Conservation (phyloP, 2,888 invertebrate genomes). For the Cartodere bifasciata region DNA sequence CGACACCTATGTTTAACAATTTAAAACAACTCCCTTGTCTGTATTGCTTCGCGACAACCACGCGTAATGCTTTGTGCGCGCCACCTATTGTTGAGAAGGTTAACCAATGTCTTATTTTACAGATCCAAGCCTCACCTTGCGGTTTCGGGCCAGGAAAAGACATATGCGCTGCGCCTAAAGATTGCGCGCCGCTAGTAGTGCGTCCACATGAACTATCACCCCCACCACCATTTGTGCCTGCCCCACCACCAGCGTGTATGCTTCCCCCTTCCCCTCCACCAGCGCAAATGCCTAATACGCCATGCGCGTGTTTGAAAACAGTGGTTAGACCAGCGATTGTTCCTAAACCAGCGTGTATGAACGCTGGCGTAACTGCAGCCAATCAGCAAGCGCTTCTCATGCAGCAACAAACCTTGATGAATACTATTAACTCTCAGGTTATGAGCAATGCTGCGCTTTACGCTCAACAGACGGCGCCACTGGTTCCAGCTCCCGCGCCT, state of each 20-base stretch:
- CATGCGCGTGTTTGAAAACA: slow-evolving; percentile 25
- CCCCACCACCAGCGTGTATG: slow-evolving; percentile 4
- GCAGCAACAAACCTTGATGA: neutral
- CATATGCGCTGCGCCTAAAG: slow-evolving; percentile 13
- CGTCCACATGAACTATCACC: slow-evolving; percentile 25
- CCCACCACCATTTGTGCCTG: slow-evolving; percentile 18
- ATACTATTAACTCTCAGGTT: neutral
- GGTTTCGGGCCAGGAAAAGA: slow-evolving; percentile 24
- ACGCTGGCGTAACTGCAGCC: slow-evolving; percentile 10
- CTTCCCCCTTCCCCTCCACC: slow-evolving; percentile 17
- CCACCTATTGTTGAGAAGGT: no score
- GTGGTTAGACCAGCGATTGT: slow-evolving; percentile 30
- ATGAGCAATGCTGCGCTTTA: slow-evolving; percentile 1
- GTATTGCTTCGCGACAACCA: no score
- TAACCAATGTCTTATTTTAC: no score
- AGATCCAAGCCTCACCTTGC: no score
- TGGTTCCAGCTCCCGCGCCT: neutral
- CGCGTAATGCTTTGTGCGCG: no score
- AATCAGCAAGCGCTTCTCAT: slow-evolving; percentile 3
- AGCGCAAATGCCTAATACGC: slow-evolving; percentile 23
- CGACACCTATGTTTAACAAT: no score
- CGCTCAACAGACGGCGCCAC: slow-evolving; percentile 2
- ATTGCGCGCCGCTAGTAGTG: slow-evolving; percentile 24
- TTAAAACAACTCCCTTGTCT: no score
- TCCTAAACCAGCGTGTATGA: slow-evolving; percentile 24